Conservation (phyloP, 2,113 vertebrate genomes). For the Notechis scutatus region DNA sequence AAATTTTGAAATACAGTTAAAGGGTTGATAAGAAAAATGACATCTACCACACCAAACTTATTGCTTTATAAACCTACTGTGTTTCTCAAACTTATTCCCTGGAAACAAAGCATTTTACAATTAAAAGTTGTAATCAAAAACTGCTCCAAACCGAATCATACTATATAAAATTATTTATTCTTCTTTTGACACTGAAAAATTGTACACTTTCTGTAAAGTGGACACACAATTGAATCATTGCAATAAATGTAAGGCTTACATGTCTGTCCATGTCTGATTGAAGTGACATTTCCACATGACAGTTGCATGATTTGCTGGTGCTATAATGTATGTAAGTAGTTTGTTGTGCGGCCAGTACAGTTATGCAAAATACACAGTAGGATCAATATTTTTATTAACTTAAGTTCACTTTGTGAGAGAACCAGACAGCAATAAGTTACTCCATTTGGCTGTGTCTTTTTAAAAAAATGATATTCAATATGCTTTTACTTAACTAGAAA, state of each 20-base stretch:
- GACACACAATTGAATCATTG: neutral
- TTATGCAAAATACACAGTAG: neutral
- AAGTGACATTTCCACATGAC: neutral
- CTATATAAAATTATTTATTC: neutral
- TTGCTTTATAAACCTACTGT: constrained; percentile 49
- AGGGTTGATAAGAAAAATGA: constrained; percentile 33
- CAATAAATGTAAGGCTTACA: neutral
- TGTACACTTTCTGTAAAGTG: neutral
- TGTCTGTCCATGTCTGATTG: neutral
- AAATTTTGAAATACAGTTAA: constrained; percentile 31
- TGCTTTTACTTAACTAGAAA: neutral
- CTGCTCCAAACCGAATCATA: neutral
- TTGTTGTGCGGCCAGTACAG: neutral
- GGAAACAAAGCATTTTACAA: constrained; percentile 43
- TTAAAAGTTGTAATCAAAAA: constrained; percentile 20
- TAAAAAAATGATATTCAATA: neutral
- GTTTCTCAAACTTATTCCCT: constrained; percentile 47
- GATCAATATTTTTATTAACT: constrained; percentile 34
- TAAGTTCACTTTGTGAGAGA: neutral
- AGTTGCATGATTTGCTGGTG: neutral
- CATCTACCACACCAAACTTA: constrained; percentile 44
- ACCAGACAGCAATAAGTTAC: neutral
- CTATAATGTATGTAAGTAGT: neutral
- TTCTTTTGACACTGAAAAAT: neutral
- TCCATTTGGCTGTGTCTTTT: constrained; percentile 7